Percentiles rank a stretch among this genome's conserved stretches.
Evolutionary conservation across 23 tunicate genomes (phyloP).

Genomic region (Diplosoma virens): DNA sequence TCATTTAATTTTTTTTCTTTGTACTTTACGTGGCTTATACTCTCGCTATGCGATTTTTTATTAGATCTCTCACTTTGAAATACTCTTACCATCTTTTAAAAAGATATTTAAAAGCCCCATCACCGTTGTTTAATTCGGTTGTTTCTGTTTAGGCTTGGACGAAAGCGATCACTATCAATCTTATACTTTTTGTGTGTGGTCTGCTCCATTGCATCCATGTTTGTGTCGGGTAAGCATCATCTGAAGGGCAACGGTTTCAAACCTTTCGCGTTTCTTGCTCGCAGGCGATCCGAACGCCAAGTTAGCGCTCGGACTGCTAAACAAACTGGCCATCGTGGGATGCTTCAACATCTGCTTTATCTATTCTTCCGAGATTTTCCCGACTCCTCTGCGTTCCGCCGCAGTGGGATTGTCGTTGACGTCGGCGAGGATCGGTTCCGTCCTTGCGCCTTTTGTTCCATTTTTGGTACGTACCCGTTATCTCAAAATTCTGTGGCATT

Average conservation of each 20-base stretch:
- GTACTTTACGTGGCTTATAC: no score
- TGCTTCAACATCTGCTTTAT: constrained; percentile 47
- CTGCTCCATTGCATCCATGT: neutral
- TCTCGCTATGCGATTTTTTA: no score
- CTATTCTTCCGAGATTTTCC: constrained; percentile 67
- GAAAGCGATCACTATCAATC: neutral
- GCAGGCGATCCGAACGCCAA: constrained; percentile 23
- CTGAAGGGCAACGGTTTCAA: neutral
- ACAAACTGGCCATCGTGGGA: constrained; percentile 52
- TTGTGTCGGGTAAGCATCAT: neutral
- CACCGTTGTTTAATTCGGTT: no score
- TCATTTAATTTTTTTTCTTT: no score
- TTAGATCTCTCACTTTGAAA: no score
- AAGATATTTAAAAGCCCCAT: no score
- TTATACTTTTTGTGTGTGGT: neutral
- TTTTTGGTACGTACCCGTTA: constrained; percentile 10
- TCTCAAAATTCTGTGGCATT: no score
- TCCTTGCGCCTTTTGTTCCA: constrained; percentile 61
- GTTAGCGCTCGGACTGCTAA: constrained; percentile 50
- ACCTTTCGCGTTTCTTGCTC: neutral
- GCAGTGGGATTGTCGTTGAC: constrained; percentile 41
- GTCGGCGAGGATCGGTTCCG: constrained; percentile 59
- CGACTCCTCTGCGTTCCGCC: constrained; percentile 63
- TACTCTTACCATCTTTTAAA: no score
- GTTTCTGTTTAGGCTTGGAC: neutral